Conservation (phyloP, 2,113 vertebrate species). For the Pao palembangensis region DNA sequence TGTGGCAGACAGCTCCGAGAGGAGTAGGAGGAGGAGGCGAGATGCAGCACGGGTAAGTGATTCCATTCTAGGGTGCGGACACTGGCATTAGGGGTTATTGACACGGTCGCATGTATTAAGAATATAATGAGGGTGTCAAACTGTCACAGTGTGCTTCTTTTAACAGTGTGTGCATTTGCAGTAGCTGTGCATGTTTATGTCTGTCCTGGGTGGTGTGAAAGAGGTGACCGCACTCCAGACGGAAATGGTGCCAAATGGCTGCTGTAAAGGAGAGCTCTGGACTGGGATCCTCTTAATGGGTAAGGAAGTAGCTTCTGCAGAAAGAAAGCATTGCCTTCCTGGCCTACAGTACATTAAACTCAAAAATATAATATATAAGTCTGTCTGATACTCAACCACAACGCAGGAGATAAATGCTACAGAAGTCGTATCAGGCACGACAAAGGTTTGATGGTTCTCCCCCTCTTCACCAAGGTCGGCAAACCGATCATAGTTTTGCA, state of each 20-base stretch:
- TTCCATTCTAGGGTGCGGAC: slow-evolving; percentile 61
- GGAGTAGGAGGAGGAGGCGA: slow-evolving; percentile 28
- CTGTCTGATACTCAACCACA: no score
- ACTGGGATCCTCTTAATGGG: no score
- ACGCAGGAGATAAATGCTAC: no score
- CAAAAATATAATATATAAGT: no score
- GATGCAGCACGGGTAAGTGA: slow-evolving; percentile 36
- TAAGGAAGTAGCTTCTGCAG: no score
- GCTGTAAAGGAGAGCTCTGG: not conserved
- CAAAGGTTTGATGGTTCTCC: no score
- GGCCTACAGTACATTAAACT: no score
- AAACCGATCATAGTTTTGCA: no score
- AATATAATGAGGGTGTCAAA: slow-evolving; percentile 59
- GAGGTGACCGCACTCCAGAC: not conserved
- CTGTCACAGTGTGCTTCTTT: slow-evolving; percentile 34
- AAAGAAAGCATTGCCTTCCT: no score
- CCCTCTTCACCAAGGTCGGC: no score
- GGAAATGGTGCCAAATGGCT: not conserved
- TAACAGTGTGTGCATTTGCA: slow-evolving; percentile 7
- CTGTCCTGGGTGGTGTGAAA: not conserved
- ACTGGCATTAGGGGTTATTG: slow-evolving; percentile 55
- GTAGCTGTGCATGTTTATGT: slow-evolving; percentile 9
- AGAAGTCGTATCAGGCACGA: no score
- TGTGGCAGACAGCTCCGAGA: slow-evolving; percentile 37
- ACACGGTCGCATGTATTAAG: slow-evolving; percentile 67